phyloP scores from a whole-genome alignment of 1,140 invertebrate genomes.

The Ctenoplectra terminalis region DNA sequence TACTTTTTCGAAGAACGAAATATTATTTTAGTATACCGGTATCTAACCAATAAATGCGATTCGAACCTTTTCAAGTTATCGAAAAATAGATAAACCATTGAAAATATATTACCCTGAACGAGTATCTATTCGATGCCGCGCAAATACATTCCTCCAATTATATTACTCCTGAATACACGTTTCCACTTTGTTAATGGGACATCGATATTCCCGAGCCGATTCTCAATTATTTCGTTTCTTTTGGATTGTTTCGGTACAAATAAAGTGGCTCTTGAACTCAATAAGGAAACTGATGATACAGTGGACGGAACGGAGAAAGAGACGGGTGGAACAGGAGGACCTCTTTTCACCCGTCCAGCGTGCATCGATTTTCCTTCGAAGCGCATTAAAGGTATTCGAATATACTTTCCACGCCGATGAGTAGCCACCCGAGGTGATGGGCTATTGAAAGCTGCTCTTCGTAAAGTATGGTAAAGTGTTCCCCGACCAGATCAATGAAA shows the following conservation, averaged over 20 bases:
- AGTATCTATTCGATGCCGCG: background rate
- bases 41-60: background rate
- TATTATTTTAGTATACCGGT: too few species aligned
- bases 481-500: slow-evolving; percentile 61
- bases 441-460: slow-evolving; percentile 71
- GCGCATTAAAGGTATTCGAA: slow-evolving; percentile 71
- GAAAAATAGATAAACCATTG: background rate
- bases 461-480: slow-evolving; percentile 72
- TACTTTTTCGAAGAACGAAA: too few species aligned
- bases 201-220: slow-evolving; percentile 9
- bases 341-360: slow-evolving; percentile 37
- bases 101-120: background rate
- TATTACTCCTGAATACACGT: background rate
- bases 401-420: slow-evolving; percentile 74
- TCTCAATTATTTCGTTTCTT: slow-evolving; percentile 36
- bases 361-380: slow-evolving; percentile 70
- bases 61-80: background rate
- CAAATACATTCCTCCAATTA: background rate
- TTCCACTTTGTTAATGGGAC: background rate
- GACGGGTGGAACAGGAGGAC: background rate
- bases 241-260: slow-evolving; percentile 35
- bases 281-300: slow-evolving; percentile 52
- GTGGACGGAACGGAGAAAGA: background rate
- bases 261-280: slow-evolving; percentile 46
- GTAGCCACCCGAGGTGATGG: slow-evolving; percentile 74